Conservation (phyloP, 2,888 invertebrate species). For the Rambutsinella grinnellia region DNA sequence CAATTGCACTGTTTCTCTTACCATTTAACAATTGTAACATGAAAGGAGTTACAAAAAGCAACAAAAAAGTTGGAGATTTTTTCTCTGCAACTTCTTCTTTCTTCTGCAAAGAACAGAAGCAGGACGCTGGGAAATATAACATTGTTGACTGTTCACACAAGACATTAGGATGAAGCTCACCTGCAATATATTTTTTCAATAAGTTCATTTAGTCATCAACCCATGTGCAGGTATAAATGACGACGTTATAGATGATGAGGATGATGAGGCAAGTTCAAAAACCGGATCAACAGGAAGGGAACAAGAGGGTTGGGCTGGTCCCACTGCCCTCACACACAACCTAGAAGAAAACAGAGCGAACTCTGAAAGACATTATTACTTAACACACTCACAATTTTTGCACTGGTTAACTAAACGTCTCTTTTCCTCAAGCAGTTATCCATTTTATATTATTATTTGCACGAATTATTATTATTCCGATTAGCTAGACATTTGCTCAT, state of each 20-base stretch:
- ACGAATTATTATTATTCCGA: conserved; percentile 19
- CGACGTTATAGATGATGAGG: conserved; percentile 10
- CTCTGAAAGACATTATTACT: conserved; percentile 19
- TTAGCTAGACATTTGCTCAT: conserved; percentile 2
- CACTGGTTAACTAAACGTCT: conserved; percentile 1
- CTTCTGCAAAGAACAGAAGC: neutral
- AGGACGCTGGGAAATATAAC: neutral
- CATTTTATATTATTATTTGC: conserved; percentile 1
- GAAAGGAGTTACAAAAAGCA: neutral
- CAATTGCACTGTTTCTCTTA: neutral
- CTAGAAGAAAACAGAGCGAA: conserved; percentile 14
- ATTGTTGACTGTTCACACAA: neutral
- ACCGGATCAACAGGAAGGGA: conserved; percentile 58
- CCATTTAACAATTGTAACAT: neutral
- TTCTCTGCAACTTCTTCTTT: too few species aligned
- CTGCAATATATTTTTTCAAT: conserved; percentile 18
- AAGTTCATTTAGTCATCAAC: conserved; percentile 10
- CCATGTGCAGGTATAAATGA: conserved; percentile 23
- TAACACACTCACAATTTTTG: conserved; percentile 9
- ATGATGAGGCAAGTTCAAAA: conserved; percentile 48
- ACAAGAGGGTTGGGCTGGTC: conserved; percentile 51
- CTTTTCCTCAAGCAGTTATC: neutral
- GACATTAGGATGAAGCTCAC: neutral
- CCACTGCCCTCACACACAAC: conserved; percentile 49
- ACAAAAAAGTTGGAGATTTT: neutral